Percentiles rank a stretch among this genome's conserved stretches.
phyloP scores from a whole-genome alignment of 1,140 invertebrate species.

The Phymastichus coffea region DNA sequence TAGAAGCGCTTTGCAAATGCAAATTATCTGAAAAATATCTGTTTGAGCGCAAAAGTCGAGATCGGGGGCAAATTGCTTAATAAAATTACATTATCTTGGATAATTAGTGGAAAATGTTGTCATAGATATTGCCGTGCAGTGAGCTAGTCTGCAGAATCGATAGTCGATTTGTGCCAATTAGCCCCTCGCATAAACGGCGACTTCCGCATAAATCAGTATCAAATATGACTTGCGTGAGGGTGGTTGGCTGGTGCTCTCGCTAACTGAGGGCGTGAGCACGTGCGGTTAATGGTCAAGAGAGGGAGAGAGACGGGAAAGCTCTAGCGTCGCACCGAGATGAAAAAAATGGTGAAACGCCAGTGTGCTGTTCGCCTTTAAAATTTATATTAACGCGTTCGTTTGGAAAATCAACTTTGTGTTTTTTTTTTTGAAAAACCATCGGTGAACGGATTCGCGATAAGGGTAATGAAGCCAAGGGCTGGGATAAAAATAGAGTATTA shows the following conservation, averaged over 20 bases:
- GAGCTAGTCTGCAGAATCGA: background rate
- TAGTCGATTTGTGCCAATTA: slow-evolving; percentile 21
- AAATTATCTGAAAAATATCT: no score
- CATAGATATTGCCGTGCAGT: background rate
- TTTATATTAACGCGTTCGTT: no score
- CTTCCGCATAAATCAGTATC: slow-evolving; percentile 23
- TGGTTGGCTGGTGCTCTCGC: background rate
- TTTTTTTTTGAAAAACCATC: no score
- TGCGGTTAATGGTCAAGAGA: slow-evolving; percentile 21
- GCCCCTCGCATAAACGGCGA: slow-evolving; percentile 11
- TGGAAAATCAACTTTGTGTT: no score
- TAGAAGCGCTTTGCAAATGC: no score
- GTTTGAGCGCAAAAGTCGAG: no score
- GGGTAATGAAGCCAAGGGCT: no score
- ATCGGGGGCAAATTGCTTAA: no score
- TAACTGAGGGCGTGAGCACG: slow-evolving; percentile 18
- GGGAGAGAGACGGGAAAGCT: slow-evolving; percentile 13
- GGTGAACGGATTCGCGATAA: no score
- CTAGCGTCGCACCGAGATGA: background rate
- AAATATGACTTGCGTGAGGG: slow-evolving; percentile 14
- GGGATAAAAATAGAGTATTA: no score
- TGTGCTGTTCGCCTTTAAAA: no score
- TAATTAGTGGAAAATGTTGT: background rate
- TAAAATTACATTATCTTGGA: slow-evolving; percentile 7
- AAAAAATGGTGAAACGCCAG: slow-evolving; percentile 1